phyloP scores from a whole-genome alignment of 2,888 invertebrate genomes.

The Metellina segmentata region DNA sequence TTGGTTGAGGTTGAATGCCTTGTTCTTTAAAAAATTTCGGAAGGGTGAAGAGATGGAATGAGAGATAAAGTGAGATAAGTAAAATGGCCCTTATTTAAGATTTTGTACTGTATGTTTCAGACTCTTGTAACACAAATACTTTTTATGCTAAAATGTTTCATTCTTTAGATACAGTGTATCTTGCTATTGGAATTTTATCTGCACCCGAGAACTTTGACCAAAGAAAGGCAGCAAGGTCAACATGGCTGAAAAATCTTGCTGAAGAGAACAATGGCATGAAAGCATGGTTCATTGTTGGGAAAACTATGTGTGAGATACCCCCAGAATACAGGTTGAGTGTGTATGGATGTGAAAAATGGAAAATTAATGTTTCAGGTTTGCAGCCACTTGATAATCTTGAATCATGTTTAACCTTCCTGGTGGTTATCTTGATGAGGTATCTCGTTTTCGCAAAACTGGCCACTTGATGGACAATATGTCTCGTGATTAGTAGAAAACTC shows the following conservation, averaged over 20 bases:
- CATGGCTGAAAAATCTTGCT: constrained; percentile 78
- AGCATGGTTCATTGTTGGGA: constrained; percentile 66
- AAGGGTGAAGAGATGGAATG: too few relatives aligned
- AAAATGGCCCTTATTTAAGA: too few relatives aligned
- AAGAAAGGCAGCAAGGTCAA: constrained; percentile 78
- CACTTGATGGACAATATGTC: too few relatives aligned
- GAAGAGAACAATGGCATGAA: constrained; percentile 39
- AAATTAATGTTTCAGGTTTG: constrained; percentile 49
- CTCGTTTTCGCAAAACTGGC: too few relatives aligned
- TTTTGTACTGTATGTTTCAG: too few relatives aligned
- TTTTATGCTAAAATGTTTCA: too few relatives aligned
- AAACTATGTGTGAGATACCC: constrained; percentile 46
- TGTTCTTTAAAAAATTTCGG: too few relatives aligned
- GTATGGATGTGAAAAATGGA: constrained; percentile 64
- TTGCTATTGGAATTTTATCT: constrained; percentile 79
- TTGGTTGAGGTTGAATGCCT: too few relatives aligned
- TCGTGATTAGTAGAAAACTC: too few relatives aligned
- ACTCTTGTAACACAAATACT: too few relatives aligned
- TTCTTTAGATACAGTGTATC: constrained; percentile 28
- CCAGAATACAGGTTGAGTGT: constrained; percentile 55
- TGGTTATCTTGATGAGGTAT: too few relatives aligned
- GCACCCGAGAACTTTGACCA: constrained; percentile 78
- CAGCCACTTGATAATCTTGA: neutral
- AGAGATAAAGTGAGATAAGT: too few relatives aligned
- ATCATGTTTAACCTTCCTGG: neutral